Base-by-base conservation (phyloP, 2,888 invertebrate genomes). In the Stramonita haemastoma region DNA sequence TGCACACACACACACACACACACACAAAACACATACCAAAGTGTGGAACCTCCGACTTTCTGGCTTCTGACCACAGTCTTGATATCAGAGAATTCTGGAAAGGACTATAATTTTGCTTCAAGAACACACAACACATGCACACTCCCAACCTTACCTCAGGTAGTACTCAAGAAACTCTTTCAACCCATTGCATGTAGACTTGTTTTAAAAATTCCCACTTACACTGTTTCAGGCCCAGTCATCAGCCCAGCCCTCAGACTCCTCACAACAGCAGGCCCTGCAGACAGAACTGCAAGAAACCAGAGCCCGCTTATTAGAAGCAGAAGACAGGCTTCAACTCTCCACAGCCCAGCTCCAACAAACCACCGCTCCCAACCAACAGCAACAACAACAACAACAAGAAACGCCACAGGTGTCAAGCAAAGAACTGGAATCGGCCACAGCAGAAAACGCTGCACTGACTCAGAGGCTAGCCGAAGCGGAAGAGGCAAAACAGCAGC, bases 401-500 rank as follows among this genome's bases (percentile, higher is more conserved):
- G 89, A 87, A 77, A 87, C 90, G n/a, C 89, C 89, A 26, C 17
- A 90, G 6, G 92, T 92, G 77, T 79, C 56, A 77, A 36, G 89
- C 87, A 90, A 91, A 46, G 85, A 83, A 19, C 79, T 89, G 13
- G 84, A 89, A 60, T 60, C 89, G 34, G 57, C 89, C 0, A 22
- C 77, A 26, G 57, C 81, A 0, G 91, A 91, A 83, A 91, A 89
- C 32, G 84, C 73, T 86, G 81, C 88, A 29, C 89, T 90, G 77
- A 85, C 79, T 19, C 36, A 89, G 85, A 66, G 84, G 57, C 89
- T 89, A 13, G 81, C 66, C 34, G 79, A 85, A n/a, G 89, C 90
- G 57, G 85, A 88, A 13, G 90, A 90, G n/a, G 89, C 89, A 26
- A 86, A 86, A 17, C n/a, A 88, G 32, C 66, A 70, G 26, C 60